Evolutionary conservation across 2,113 vertebrate genomes (phyloP), one percentile per base, ranked within the genome.

Genomic region (Coptodon bakossiorum): DNA sequence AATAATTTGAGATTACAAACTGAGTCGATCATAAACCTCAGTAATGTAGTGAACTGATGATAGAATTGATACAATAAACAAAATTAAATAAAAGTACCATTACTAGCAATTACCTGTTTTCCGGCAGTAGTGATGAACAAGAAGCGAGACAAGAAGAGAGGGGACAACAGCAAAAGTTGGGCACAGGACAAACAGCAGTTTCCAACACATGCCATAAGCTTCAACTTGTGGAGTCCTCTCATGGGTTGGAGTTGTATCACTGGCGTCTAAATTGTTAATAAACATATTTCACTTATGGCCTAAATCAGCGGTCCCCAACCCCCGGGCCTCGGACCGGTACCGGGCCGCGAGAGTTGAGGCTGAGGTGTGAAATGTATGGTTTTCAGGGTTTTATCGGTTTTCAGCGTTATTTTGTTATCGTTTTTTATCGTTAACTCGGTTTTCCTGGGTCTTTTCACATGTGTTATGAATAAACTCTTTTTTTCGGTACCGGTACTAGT

Each of bases 151-250:
- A 31, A 94, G 29, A 53, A 93, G 34, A 76, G 80, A 57, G 29
- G 56, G 91, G 54, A 92, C 1, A 54, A 87, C 7, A 11, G 88
- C 63, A 14, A n/a, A 17, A 14, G 31, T 61, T 36, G 84, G 88
- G 85, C 83, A 93, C 10, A 94, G 38, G 27, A 34, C 82, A 31
- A 71, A 63, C 76, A 93, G 80, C 84, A 95, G 81, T 14, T 3
- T 88, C 87, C 90, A 89, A 53, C 83, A 91, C 24, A 38, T 19
- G 9, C 0, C 1, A 29, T 66, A 40, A 6, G 48, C 78, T 17
- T 34, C 57, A 61, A 34, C 57, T 29, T 3, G 12, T 24, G 31
- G 24, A 56, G 6, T 27, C 4, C 6, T 9, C 3, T 31, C 36
- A 71, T 7, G 13, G 11, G 19, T 82, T 16, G 6, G 16, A 4